Evolutionary conservation across 2,888 invertebrate species (phyloP), one percentile per base, ranked within the genome.

Genomic region (Coremacera marginata): DNA sequence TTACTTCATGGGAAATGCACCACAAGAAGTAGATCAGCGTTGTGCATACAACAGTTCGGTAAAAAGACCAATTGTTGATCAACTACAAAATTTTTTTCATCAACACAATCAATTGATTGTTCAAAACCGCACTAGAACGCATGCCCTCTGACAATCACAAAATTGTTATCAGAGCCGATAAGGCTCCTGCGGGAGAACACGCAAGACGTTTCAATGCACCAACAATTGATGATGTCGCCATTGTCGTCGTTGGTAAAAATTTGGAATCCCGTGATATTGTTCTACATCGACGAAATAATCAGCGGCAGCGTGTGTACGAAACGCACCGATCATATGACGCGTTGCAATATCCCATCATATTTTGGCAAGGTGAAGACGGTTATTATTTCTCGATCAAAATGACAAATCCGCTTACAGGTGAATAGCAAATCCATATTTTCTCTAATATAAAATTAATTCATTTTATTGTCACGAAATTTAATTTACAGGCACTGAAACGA

Each of bases 291-390:
- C 60, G 73, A 22, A 67, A 71, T 31, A 31, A 68, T 63, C n/a
- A 25, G 19, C 22, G 76, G 22, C 75, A 80, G 65, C 70, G 67
- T n/a, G 55, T 80, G 14, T 65, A 72, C 8, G 76, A 77, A 76
- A 77, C 71, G 1, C 78, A 80, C 60, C 70, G 77, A 11, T 78
- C 78, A 27, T 80, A 78, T 37, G 80, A 78, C 49, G 77, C 77
- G 8, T 25, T 80, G 11, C 72, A 78, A 67, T 77, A 80, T 70
- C 78, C 76, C 7, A 19, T 76, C 11, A 31, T 77, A 7, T 80
- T 80, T 78, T 75, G 68, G 67, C 37, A 72, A 63, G 77, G 77
- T 3, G 78, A 78, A 55, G 78, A 77, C 25, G 71, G 75, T 14
- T 79, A 77, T 51, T 52, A 80, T 68, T 75, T 78, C n/a, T 62